Base-by-base conservation (phyloP, 2,888 invertebrate genomes). In the Ptilodon capucinus region DNA sequence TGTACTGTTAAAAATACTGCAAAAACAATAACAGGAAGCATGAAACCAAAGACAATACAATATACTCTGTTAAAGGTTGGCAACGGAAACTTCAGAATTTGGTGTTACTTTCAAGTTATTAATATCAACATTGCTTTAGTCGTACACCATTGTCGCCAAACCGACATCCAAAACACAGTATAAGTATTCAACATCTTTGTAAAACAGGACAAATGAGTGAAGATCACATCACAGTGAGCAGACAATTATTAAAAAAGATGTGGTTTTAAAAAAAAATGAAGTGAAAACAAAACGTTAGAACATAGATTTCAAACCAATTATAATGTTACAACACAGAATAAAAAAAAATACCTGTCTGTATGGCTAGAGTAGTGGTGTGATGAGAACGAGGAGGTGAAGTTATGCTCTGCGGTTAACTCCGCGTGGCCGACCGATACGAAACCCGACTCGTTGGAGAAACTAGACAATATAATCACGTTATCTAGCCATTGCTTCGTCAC, bases 1-100 rank as follows among this genome's bases (percentile, higher is more conserved):
- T 84, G 89, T 86, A 87, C 88, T 89, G 83, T 90, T 87, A 88
- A 88, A 90, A 86, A 84, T 84, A 89, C 90, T 91, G 91, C 85
- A 88, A 86, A 84, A 84, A 90, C 85, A 87, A 87, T 81, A 81
- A 86, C 78, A 79, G 60, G 56, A 86, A 84, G 84, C 84, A 63
- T 74, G 79, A 74, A 76, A 71, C 64, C 61, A 63, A 53, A 59
- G 48, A 58, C 54, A n/a, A 51, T 54, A 62, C 55, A 66, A 62
- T 60, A 61, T 54, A 58, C 23, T 39, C 32, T 23, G 7, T 38
- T 6, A 9, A 30, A 16, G 25, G 39, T 39, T 25, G 14, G 11
- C 16, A 14, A 13, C 21, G 1, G 6, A 21, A 36, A 36, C 18
- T 2, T 8, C 3, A 34, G 34, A 7, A 35, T 17, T 2, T 35